Base-by-base conservation (phyloP, 2,113 vertebrate species). In the Myrmecobius fasciatus region DNA sequence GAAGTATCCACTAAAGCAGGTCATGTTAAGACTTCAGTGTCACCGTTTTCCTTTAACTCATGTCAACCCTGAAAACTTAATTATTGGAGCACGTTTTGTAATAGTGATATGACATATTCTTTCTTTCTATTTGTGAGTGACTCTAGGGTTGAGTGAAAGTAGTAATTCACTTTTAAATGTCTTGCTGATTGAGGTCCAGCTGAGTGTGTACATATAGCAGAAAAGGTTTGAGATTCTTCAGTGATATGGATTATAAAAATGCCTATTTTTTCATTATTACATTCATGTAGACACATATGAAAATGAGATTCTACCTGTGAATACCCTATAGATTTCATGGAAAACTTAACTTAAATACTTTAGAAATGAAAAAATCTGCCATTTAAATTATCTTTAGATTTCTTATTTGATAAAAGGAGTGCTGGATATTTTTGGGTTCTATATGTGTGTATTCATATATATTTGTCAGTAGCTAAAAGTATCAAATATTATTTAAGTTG, bases 361-460 rank as follows among this genome's bases (percentile, higher is more conserved):
- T 54, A 94, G 91, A 96, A 94, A 96, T 96, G 48, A 3, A 26
- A 26, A 95, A 92, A 49, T 51, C 48, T 90, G 47, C 25, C 46
- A 51, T 17, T 49, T 8, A 51, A 51, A 49, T 2, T 90, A 3
- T 49, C 9, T 90, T 90, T 90, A 17, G 47, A 31, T 22, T 92
- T 89, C 25, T 25, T 88, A 49, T 54, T 92, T 89, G 52, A 54
- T 93, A 56, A 28, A 93, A 96, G 93, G 43, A 20, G 20, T 43
- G 36, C 17, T 83, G 7, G n/a, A 43, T 83, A 83, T 43, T 43
- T 22, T 83, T 1, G 5, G 31, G 11, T 4, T 67, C 5, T 22
- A 7, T 5, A 60, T 60, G 1, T 10, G 28, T 31, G n/a, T 3
- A 56, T 31, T 2, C 28, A 31, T 14, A 60, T 31, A 60, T 31